Base-by-base conservation (phyloP, 2,113 vertebrate genomes). In the Clupea harengus region DNA sequence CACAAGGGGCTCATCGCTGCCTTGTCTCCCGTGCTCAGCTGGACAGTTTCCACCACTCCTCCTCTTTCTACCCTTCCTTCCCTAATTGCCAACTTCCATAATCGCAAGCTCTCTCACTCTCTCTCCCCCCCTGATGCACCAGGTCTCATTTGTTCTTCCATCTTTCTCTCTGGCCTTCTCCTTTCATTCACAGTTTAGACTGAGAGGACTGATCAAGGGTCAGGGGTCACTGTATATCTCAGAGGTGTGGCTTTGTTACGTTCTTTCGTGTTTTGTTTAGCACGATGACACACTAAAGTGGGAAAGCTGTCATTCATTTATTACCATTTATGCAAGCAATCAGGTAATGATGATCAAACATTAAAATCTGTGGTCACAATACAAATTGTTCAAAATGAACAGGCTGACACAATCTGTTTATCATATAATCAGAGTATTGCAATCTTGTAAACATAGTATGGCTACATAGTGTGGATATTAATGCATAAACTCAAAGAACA, bases 11-110 rank as follows among this genome's bases (percentile, higher is more conserved):
- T 50, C 18, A 45, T 89, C 81, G 81, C 22, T 17, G 11, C 86
- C 47, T 88, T 64, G 86, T 67, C 83, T 54, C 9, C 81, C n/a
- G 81, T 89, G 84, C 82, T 89, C 75, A 83, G 85, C 80, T 87
- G 88, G 88, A 89, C 84, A 86, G 81, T 57, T 47, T 22, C n/a
- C 22, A 1, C 32, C 25, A 81, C 50, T 67, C 75, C 82, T 87
- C 85, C 60, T 89, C 54, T 80, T 81, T 3, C 7, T 85, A 82
- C 13, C 50, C 83, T 67, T 82, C 15, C n/a, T 28, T 67, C 60
- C 60, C 8, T 67, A 67, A 67, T 67, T 67, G 25, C 60, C 6
- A 67, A 6, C n/a, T 28, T 60, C 54, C 54, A 60, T 60, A 60
- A 60, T 22, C 54, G 18, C 18, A 57, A 18, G 54, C 18, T 60